phyloP scores from a whole-genome alignment of 2,797 vertebrate species.

The Merluccius polli region DNA sequence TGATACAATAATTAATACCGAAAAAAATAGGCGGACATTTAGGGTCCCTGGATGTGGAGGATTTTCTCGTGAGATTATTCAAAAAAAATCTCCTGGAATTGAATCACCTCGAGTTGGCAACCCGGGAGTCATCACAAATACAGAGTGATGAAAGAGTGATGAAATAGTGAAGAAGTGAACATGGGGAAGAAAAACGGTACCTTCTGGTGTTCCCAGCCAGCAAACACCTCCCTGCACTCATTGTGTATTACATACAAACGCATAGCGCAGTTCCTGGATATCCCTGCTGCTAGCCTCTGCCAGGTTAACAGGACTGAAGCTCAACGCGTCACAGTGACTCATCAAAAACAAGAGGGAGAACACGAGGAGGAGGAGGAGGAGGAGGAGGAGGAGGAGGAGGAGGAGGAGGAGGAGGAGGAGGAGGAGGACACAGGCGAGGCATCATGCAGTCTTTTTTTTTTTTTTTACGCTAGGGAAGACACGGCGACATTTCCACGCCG shows the following conservation, averaged over 20 bases:
- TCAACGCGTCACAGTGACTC: constrained; percentile 14
- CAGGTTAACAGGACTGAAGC: constrained; percentile 1
- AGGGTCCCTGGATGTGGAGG: background rate
- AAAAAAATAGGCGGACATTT: background rate
- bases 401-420: too few relatives aligned
- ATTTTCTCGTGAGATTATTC: background rate
- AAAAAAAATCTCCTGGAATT: background rate
- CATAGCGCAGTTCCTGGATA: background rate
- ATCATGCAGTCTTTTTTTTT: background rate
- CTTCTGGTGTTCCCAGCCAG: background rate
- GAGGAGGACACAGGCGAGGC: background rate
- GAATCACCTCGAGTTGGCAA: background rate
- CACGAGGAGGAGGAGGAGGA: background rate
- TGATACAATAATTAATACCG: background rate
- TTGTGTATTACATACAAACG: constrained; percentile 12
- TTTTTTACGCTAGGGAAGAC: background rate
- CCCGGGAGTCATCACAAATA: background rate
- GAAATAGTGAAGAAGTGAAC: background rate
- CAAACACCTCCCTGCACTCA: constrained; percentile 6
- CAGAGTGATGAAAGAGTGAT: background rate
- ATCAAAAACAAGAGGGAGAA: background rate
- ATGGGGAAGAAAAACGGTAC: background rate
- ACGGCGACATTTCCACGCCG: background rate
- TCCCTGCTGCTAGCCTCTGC: constrained; percentile 18
- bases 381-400: too few relatives aligned